Conservation (phyloP, 2,888 invertebrate genomes). For the Salpingus planirostris region DNA sequence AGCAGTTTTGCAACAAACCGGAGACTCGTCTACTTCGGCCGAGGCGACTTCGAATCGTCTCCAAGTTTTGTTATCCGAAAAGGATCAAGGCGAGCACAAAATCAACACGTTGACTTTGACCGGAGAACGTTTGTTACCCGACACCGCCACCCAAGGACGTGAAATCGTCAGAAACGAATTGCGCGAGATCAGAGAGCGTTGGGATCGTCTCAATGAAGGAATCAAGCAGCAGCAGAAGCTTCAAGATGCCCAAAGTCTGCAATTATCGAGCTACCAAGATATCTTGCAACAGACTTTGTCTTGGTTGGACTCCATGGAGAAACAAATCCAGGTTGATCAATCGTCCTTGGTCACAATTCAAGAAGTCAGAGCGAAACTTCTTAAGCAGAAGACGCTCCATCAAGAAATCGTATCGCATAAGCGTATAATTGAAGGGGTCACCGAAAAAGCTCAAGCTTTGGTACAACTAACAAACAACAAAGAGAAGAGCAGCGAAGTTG, state of each 20-base stretch:
- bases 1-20: conserved; percentile 55
- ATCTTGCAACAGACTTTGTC: conserved; percentile 69
- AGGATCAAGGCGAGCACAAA: conserved; percentile 75
- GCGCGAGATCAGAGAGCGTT: conserved; percentile 69
- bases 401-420: conserved; percentile 90
- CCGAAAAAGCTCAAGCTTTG: conserved; percentile 73
- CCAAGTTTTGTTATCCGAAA: conserved; percentile 66
- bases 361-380: conserved; percentile 73
- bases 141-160: conserved; percentile 85
- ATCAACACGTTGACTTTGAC: conserved; percentile 64
- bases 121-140: conserved; percentile 85
- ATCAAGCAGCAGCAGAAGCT: conserved; percentile 78
- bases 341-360: conserved; percentile 68
- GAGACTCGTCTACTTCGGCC: conserved; percentile 48
- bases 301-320: conserved; percentile 84
- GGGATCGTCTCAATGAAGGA: conserved; percentile 75
- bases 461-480: conserved; percentile 52
- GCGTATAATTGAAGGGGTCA: conserved; percentile 79
- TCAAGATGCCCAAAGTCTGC: conserved; percentile 73
- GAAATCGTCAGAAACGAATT: conserved; percentile 83
- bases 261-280: conserved; percentile 80
- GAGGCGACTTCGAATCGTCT: conserved; percentile 60
- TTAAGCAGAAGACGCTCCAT: conserved; percentile 76
- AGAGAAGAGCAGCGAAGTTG: conserved; percentile 54
- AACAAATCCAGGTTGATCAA: conserved; percentile 63